Evolutionary conservation across 2,797 vertebrate genomes (phyloP).

Genomic region (Eurystomus glaucurus): DNA sequence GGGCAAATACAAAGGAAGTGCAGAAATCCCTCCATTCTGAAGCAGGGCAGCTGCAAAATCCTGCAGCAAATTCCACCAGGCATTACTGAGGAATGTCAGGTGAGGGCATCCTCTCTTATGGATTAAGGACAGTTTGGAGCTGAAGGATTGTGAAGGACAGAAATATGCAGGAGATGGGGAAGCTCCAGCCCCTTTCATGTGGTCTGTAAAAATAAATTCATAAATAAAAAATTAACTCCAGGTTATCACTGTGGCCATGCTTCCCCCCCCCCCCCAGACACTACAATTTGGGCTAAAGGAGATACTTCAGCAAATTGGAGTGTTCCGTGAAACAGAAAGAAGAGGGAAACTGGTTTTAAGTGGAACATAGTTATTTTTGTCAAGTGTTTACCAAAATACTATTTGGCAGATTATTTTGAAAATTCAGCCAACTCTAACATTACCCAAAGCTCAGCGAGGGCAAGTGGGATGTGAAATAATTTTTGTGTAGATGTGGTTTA

Average conservation of each 20-base stretch:
- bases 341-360: background rate
- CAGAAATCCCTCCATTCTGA: background rate
- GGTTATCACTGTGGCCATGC: background rate
- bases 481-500: background rate
- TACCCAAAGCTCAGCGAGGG: background rate
- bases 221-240: background rate
- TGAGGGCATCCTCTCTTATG: background rate
- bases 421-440: background rate
- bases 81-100: background rate
- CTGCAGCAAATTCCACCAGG: background rate
- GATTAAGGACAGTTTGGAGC: background rate
- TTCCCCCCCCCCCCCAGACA: background rate
- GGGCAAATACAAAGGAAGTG: accelerated
- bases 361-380: background rate
- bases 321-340: background rate
- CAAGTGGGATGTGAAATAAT: background rate
- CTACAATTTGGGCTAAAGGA: background rate
- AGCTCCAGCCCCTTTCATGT: background rate
- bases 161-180: background rate
- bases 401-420: constrained; percentile 3
- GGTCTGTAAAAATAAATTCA: background rate
- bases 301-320: background rate
- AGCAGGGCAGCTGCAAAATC: background rate
- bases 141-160: background rate
- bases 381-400: constrained; percentile 40